A percentile compares a stretch with the other conserved stretches of the same genome.
Conservation (phyloP, 2,113 vertebrate genomes). For the Megaleporinus macrocephalus region DNA sequence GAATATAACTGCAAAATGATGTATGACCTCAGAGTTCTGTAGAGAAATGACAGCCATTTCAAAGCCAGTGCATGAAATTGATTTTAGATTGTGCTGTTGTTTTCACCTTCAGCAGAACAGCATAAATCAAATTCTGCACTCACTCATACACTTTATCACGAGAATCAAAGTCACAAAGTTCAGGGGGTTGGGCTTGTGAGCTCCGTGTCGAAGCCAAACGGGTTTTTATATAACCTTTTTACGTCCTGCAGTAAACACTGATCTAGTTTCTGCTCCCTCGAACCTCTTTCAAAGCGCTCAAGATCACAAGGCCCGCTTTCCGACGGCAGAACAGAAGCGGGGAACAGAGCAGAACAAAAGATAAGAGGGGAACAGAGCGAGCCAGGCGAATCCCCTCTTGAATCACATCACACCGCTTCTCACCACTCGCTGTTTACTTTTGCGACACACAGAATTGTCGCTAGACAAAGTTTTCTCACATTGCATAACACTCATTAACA, state of each 20-base stretch:
- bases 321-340: not conserved
- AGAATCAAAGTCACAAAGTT: conserved; percentile 43
- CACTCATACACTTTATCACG: conserved; percentile 2
- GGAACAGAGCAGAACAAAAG: conserved; percentile 36
- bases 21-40: not conserved
- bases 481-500: conserved; percentile 46
- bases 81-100: not conserved
- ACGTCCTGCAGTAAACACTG: conserved; percentile 37
- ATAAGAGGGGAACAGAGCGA: conserved; percentile 20
- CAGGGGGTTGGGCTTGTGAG: not conserved
- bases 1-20: not conserved
- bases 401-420: not conserved
- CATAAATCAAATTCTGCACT: conserved; percentile 2
- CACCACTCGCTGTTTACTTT: conserved; percentile 17
- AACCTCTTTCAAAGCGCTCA: conserved; percentile 36
- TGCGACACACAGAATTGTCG: conserved; percentile 9
- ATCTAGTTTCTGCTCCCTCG: conserved; percentile 34
- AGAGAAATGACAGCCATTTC: not conserved
- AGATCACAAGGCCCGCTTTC: conserved; percentile 39
- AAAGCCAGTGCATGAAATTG: not conserved
- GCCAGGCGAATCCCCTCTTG: not conserved
- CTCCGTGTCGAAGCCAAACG: conserved; percentile 38
- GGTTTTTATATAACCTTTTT: conserved; percentile 44
- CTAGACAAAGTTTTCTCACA: not conserved
- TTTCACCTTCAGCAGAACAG: conserved; percentile 2